Percentiles rank a stretch among this genome's conserved stretches.
Evolutionary conservation across 2,888 invertebrate genomes (phyloP).

Genomic region (Desoria tigrina): DNA sequence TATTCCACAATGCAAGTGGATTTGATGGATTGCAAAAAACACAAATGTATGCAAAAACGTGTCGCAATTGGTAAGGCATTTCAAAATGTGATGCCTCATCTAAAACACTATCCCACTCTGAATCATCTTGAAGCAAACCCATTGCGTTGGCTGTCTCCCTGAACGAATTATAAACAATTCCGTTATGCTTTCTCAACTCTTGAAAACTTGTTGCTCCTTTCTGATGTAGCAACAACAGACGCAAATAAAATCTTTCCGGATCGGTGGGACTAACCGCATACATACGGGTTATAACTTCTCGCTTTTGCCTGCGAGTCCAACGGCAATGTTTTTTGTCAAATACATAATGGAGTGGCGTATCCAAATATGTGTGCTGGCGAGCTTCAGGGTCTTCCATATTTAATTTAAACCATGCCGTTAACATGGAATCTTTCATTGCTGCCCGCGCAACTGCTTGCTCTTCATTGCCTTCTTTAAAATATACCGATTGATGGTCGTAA

Average conservation of each 20-base stretch:
- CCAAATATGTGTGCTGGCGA: conserved; percentile 39
- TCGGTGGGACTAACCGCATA: too few species aligned
- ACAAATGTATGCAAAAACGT: too few species aligned
- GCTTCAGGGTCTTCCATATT: conserved; percentile 45
- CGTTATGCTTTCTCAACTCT: conserved; percentile 42
- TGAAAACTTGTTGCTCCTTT: too few species aligned
- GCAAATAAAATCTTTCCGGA: too few species aligned
- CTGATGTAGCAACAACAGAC: too few species aligned
- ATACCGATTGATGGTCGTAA: conserved; percentile 51
- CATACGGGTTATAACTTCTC: conserved; percentile 33
- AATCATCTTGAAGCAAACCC: conserved; percentile 51
- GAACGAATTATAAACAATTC: conserved; percentile 45
- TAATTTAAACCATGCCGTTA: conserved; percentile 52
- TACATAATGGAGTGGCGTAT: conserved; percentile 38
- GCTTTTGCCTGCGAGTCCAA: neutral
- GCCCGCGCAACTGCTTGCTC: conserved; percentile 30
- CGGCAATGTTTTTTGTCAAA: neutral
- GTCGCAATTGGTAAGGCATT: conserved; percentile 53
- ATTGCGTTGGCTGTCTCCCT: conserved; percentile 40
- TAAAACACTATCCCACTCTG: conserved; percentile 49
- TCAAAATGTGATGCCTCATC: conserved; percentile 47
- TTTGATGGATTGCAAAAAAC: too few species aligned
- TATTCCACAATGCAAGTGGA: too few species aligned
- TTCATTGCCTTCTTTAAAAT: too few species aligned
- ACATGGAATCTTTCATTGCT: conserved; percentile 36